phyloP scores from a whole-genome alignment of 2,888 invertebrate species.

The Petrolisthes cinctipes region DNA sequence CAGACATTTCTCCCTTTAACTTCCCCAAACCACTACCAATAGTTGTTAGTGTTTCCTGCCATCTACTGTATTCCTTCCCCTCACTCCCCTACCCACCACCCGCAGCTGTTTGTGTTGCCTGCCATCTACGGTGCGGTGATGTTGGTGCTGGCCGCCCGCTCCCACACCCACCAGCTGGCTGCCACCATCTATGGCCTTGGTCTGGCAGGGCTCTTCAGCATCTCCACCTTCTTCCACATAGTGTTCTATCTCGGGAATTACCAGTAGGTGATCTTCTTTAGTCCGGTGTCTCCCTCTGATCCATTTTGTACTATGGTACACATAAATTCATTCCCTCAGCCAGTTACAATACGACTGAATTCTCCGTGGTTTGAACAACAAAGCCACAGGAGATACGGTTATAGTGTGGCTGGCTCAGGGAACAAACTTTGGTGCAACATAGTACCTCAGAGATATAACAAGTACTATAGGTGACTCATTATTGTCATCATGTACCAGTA shows the following conservation, averaged over 20 bases:
- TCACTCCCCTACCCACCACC: too few species aligned
- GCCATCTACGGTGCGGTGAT: constrained; percentile 83
- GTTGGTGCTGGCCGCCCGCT: constrained; percentile 80
- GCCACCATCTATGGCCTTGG: constrained; percentile 89
- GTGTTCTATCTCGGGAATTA: constrained; percentile 76
- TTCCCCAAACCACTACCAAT: too few species aligned
- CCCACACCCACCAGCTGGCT: constrained; percentile 82
- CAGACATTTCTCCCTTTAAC: too few species aligned
- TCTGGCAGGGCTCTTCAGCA: constrained; percentile 84
- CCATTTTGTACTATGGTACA: not conserved
- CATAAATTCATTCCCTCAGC: not conserved
- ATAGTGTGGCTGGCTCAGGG: too few species aligned
- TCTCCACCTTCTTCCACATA: constrained; percentile 91
- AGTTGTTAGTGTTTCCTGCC: too few species aligned
- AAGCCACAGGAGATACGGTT: not conserved
- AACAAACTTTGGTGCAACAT: too few species aligned
- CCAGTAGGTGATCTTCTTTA: constrained; percentile 68
- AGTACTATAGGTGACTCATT: too few species aligned
- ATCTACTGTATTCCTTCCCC: too few species aligned
- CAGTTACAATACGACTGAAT: not conserved
- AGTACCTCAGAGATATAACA: too few species aligned
- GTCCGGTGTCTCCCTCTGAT: not conserved
- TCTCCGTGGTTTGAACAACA: not conserved
- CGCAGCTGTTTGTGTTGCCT: constrained; percentile 83
- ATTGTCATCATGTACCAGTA: too few species aligned